Base-by-base conservation (phyloP, 2,888 invertebrate genomes). In the Molorchus minor region DNA sequence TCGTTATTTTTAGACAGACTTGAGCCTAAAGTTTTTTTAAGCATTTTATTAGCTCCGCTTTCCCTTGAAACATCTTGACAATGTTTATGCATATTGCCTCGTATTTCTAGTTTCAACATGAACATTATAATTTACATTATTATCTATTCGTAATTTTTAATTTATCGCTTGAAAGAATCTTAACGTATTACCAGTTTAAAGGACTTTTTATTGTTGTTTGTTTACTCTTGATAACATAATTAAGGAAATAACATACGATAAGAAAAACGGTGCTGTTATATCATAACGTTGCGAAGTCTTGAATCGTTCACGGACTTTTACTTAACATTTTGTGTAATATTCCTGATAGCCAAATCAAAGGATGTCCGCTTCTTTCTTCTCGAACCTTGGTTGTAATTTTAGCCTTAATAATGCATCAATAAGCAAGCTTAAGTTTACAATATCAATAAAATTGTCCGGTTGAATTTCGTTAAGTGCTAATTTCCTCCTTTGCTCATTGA, bases 311-410 rank as follows among this genome's bases (percentile, higher is more conserved):
- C n/a, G n/a, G n/a, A n/a, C n/a, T n/a, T n/a, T n/a, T n/a, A n/a
- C n/a, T n/a, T n/a, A n/a, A n/a, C n/a, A n/a, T n/a, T n/a, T n/a
- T n/a, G n/a, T n/a, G n/a, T n/a, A n/a, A n/a, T n/a, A n/a, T n/a
- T n/a, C n/a, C n/a, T n/a, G n/a, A n/a, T n/a, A n/a, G n/a, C 29
- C 10, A 3, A 13, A 36, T 49, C 38, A 25, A 25, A 49, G 49
- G 46, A 38, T 19, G 21, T 49, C 49, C 49, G 49, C 38, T 38
- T 49, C 38, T 49, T 49, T 49, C 38, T 25, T 38, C 20, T 36
- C n/a, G 16, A 20, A 15, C 49, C 49, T 49, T 49, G 49, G 36
- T 20, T 36, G 10, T 16, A 20, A 15, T 38, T 38, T 49, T 49
- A 38, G 36, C 36, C 21, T 25, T 49, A 49, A 49, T 49, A 36